Conservation (phyloP, 2,888 invertebrate genomes). For the Timema podura region DNA sequence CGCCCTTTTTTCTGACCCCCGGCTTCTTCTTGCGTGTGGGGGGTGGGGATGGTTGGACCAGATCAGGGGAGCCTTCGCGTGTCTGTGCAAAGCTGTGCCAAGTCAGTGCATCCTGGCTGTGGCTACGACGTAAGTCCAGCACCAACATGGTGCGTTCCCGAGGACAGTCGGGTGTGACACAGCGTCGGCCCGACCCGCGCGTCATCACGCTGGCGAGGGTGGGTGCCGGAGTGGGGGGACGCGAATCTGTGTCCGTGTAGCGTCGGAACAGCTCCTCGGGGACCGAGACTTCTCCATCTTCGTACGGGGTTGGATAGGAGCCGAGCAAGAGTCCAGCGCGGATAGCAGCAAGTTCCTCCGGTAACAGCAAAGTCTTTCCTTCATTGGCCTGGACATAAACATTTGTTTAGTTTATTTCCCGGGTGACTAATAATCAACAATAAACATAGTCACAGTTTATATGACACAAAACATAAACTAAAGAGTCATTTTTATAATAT, state of each 20-base stretch:
- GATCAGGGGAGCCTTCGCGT: neutral
- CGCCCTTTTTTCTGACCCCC: slow-evolving; percentile 4
- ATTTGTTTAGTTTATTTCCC: too few species aligned
- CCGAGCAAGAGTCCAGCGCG: slow-evolving; percentile 40
- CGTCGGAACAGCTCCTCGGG: slow-evolving; percentile 72
- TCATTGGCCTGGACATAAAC: slow-evolving; percentile 36
- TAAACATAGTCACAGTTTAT: too few species aligned
- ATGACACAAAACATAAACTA: too few species aligned
- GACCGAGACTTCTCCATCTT: slow-evolving; percentile 58
- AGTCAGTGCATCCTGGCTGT: slow-evolving; percentile 56
- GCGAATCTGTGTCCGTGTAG: slow-evolving; percentile 80
- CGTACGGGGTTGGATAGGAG: slow-evolving; percentile 41
- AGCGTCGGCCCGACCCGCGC: slow-evolving; percentile 42
- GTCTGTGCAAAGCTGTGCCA: slow-evolving; percentile 39
- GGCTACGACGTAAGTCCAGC: slow-evolving; percentile 63
- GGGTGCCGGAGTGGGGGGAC: slow-evolving; percentile 76
- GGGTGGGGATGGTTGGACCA: neutral
- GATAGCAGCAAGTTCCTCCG: slow-evolving; percentile 44
- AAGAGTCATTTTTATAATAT: too few species aligned
- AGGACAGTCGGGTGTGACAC: slow-evolving; percentile 63
- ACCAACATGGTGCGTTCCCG: slow-evolving; percentile 64
- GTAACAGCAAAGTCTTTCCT: slow-evolving; percentile 37
- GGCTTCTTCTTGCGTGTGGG: slow-evolving; percentile 10
- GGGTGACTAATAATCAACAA: too few species aligned
- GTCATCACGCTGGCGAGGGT: slow-evolving; percentile 59